Evolutionary conservation across 2,888 invertebrate species (phyloP).

Genomic region (Eucera pruinosa): DNA sequence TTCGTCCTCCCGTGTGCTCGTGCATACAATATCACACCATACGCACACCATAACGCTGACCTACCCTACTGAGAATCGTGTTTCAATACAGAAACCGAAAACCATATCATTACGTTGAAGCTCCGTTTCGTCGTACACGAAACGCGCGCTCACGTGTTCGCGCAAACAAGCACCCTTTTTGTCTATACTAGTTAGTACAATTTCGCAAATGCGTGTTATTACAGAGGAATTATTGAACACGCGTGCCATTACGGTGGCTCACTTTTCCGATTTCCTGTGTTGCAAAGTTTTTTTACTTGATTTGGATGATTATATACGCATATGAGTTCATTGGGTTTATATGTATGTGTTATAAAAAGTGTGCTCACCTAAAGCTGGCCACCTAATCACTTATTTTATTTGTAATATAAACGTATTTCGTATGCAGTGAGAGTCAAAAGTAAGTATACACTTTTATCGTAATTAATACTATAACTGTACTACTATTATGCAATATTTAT

Average conservation of each 20-base stretch:
- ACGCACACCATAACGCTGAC: slow-evolving; percentile 67
- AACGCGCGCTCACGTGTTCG: slow-evolving; percentile 9
- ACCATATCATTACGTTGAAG: slow-evolving; percentile 82
- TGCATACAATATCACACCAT: background rate
- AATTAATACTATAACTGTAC: no score
- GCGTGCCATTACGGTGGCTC: background rate
- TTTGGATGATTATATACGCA: background rate
- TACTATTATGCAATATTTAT: no score
- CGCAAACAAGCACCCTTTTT: background rate
- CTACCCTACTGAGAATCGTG: slow-evolving; percentile 83
- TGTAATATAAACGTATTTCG: no score
- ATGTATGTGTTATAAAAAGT: no score
- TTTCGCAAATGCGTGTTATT: slow-evolving; percentile 45
- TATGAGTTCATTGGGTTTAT: no score
- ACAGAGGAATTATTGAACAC: background rate
- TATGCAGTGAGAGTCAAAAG: no score
- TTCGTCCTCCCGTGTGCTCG: background rate
- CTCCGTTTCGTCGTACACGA: slow-evolving; percentile 72
- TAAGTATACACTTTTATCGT: no score
- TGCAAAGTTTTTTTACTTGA: background rate
- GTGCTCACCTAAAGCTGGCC: no score
- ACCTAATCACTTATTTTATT: no score
- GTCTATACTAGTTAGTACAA: background rate
- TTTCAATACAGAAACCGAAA: slow-evolving; percentile 84
- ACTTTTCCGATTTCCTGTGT: background rate